A percentile compares a stretch with the other conserved stretches of the same genome.
Conservation (phyloP, 2,113 vertebrate genomes). For the Thunnus maccoyii region DNA sequence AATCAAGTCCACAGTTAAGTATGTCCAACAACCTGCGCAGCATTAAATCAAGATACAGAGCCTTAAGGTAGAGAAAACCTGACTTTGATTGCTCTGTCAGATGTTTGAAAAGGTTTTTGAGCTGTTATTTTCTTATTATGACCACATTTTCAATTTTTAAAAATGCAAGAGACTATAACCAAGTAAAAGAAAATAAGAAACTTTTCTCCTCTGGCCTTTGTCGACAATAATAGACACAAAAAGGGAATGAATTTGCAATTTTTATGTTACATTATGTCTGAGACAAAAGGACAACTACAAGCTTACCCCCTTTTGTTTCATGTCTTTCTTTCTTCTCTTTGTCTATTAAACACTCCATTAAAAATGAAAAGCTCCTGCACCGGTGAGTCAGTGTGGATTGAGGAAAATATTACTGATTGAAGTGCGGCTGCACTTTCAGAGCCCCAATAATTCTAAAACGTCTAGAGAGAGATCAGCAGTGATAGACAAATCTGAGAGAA, state of each 20-base stretch:
- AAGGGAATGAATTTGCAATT: constrained; percentile 28
- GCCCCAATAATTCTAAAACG: constrained; percentile 21
- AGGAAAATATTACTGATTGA: constrained; percentile 29
- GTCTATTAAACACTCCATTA: constrained; percentile 45
- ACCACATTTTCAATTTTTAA: constrained; percentile 18
- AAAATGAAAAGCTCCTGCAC: constrained; percentile 33
- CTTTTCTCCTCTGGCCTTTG: constrained; percentile 27
- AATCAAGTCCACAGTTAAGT: constrained; percentile 44
- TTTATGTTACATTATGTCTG: constrained; percentile 27
- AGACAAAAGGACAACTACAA: constrained; percentile 43
- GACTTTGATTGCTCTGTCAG: constrained; percentile 52
- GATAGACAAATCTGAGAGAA: constrained; percentile 46
- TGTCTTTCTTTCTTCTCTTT: constrained; percentile 45
- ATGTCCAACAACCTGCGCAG: constrained; percentile 44
- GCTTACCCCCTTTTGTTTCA: constrained; percentile 31
- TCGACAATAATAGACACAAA: constrained; percentile 20
- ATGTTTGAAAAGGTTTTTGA: constrained; percentile 40
- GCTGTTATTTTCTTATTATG: constrained; percentile 16
- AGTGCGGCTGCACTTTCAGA: constrained; percentile 15
- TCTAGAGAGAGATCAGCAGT: constrained; percentile 5
- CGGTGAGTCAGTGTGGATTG: constrained; percentile 18
- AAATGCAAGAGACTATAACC: constrained; percentile 5
- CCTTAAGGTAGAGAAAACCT: background rate
- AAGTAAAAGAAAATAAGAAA: background rate
- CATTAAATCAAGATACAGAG: constrained; percentile 45